These are phyloP conservation scores for Sakesphorus luctuosus DNA, from an alignment of 2,113 vertebrate genomes.

Conservation along the genomic window DNA sequence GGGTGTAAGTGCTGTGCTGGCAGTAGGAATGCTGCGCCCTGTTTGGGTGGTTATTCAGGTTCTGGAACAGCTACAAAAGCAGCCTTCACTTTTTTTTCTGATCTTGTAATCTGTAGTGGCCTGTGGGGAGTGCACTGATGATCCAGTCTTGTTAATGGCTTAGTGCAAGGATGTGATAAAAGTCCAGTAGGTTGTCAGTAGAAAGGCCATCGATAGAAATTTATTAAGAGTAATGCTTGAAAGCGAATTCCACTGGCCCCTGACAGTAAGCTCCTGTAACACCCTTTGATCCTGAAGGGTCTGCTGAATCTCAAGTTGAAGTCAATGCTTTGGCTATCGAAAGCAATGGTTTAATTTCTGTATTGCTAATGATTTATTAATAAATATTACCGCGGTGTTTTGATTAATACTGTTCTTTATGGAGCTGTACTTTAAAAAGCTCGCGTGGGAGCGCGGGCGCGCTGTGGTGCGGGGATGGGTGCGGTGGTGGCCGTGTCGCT, in stretches of 20 bases:
- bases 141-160: neutral
- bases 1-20: neutral
- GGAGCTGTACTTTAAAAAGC: neutral
- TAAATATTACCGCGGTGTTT: neutral
- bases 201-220: conserved; percentile 16
- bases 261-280: neutral
- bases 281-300: conserved; percentile 12
- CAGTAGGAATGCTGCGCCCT: neutral
- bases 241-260: neutral
- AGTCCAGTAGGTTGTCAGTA: conserved; percentile 31
- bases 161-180: neutral
- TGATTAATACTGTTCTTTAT: neutral
- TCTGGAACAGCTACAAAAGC: neutral
- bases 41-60: neutral
- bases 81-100: neutral
- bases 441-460: too few relatives aligned
- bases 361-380: neutral
- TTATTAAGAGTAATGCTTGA: conserved; percentile 14
- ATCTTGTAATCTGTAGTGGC: neutral
- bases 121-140: neutral
- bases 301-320: conserved; percentile 23
- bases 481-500: too few relatives aligned
- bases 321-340: neutral
- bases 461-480: too few relatives aligned
- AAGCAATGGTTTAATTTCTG: neutral